A percentile compares a stretch with the other conserved stretches of the same genome.
These are phyloP conservation scores for Tortrix viridana DNA, from an alignment of 2,888 invertebrate genomes.

Conservation along the genomic window DNA sequence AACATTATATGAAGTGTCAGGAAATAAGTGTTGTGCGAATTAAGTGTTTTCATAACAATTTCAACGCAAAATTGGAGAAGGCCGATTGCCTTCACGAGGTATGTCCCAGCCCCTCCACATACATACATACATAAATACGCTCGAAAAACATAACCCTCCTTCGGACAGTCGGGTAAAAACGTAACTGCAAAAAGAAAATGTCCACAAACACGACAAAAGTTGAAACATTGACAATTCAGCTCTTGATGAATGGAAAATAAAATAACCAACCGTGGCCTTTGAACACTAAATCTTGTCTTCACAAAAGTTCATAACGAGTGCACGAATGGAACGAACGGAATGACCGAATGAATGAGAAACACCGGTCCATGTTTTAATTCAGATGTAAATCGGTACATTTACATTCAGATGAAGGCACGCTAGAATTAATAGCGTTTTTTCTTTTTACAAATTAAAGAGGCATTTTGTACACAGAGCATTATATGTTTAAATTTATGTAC, in stretches of 20 bases:
- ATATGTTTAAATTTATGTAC: too few species aligned
- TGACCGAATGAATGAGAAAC: conserved; percentile 32
- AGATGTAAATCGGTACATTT: conserved; percentile 65
- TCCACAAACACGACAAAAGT: not conserved
- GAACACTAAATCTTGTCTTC: conserved; percentile 29
- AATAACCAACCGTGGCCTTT: conserved; percentile 24
- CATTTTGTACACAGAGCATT: not conserved
- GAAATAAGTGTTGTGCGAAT: too few species aligned
- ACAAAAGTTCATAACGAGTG: conserved; percentile 25
- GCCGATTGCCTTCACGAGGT: too few species aligned
- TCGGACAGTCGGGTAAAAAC: too few species aligned
- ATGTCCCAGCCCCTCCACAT: too few species aligned
- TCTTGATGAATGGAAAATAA: conserved; percentile 21
- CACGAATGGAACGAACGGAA: conserved; percentile 19
- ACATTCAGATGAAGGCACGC: conserved; percentile 55
- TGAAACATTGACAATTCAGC: conserved; percentile 12
- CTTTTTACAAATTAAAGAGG: conserved; percentile 23
- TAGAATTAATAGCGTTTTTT: conserved; percentile 47
- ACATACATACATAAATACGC: too few species aligned
- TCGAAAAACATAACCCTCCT: too few species aligned
- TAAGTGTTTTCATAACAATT: too few species aligned
- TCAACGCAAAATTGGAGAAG: too few species aligned
- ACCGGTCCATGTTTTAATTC: conserved; percentile 58
- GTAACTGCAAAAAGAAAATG: not conserved
- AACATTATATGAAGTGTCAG: too few species aligned